phyloP scores from a whole-genome alignment of 2,888 invertebrate species.

The Portevinia maculata region DNA sequence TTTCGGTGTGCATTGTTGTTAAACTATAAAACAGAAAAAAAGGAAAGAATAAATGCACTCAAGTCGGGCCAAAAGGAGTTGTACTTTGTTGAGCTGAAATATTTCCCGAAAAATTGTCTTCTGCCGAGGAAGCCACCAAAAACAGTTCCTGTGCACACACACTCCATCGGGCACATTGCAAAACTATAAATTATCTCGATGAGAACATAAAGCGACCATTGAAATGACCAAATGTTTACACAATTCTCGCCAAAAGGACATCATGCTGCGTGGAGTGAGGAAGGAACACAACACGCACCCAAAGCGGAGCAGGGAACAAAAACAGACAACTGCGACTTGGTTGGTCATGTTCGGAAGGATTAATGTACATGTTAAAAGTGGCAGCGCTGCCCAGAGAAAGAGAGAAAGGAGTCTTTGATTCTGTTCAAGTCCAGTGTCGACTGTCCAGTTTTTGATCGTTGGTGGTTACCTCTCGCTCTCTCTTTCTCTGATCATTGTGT shows the following conservation, averaged over 20 bases:
- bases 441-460: not conserved
- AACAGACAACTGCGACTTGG: slow-evolving; percentile 62
- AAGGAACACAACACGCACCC: slow-evolving; percentile 72
- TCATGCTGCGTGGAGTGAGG: slow-evolving; percentile 72
- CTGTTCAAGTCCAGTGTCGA: slow-evolving; percentile 18
- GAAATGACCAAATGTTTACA: slow-evolving; percentile 76
- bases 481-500: slow-evolving; percentile 27
- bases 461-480: slow-evolving; percentile 4
- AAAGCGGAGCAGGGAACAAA: slow-evolving; percentile 64
- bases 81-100: slow-evolving; percentile 16
- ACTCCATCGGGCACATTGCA: slow-evolving; percentile 61
- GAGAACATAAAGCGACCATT: slow-evolving; percentile 75
- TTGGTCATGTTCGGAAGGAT: slow-evolving; percentile 73
- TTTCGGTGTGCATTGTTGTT: slow-evolving; percentile 67
- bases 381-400: slow-evolving; percentile 44
- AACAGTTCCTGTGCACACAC: slow-evolving; percentile 51
- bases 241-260: slow-evolving; percentile 75
- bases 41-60: slow-evolving; percentile 11
- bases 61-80: slow-evolving; percentile 40
- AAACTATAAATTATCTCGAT: slow-evolving; percentile 75
- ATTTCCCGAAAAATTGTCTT: slow-evolving; percentile 24
- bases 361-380: slow-evolving; percentile 74
- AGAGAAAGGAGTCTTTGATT: slow-evolving; percentile 17
- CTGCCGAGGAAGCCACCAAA: slow-evolving; percentile 43
- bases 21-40: slow-evolving; percentile 34